These are phyloP conservation scores for Poeciliopsis turneri DNA, from an alignment of 2,797 vertebrate genomes.

Conservation along the genomic window DNA sequence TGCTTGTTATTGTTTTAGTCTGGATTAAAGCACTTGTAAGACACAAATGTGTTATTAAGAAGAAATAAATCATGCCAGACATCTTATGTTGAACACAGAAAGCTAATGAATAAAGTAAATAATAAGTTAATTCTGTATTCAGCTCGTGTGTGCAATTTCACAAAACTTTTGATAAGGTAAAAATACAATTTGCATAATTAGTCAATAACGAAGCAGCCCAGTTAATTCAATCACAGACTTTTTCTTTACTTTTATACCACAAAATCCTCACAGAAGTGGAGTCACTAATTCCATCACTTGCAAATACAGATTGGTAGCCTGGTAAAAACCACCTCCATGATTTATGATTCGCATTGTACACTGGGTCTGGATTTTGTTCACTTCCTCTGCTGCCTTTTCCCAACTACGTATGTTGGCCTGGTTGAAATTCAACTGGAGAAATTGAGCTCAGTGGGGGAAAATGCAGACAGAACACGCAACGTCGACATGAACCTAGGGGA, in stretches of 20 bases:
- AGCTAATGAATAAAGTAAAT: neutral
- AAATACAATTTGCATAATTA: constrained; percentile 51
- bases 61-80: neutral
- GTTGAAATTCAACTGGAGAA: no score
- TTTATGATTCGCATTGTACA: no score
- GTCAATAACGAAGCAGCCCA: constrained; percentile 22
- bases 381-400: no score
- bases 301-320: neutral
- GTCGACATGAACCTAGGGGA: no score
- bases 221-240: constrained; percentile 13
- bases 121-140: neutral
- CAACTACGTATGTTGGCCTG: no score
- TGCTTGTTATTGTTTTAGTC: neutral
- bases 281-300: neutral
- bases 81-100: neutral
- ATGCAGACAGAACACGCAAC: no score
- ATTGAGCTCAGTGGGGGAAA: no score
- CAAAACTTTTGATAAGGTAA: constrained; percentile 41
- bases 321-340: no score
- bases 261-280: neutral
- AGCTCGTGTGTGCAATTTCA: constrained; percentile 17
- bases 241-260: neutral
- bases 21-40: neutral
- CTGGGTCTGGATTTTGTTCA: no score
- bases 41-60: neutral